phyloP scores from a whole-genome alignment of 2,888 invertebrate species.

The Sesamia inferens region DNA sequence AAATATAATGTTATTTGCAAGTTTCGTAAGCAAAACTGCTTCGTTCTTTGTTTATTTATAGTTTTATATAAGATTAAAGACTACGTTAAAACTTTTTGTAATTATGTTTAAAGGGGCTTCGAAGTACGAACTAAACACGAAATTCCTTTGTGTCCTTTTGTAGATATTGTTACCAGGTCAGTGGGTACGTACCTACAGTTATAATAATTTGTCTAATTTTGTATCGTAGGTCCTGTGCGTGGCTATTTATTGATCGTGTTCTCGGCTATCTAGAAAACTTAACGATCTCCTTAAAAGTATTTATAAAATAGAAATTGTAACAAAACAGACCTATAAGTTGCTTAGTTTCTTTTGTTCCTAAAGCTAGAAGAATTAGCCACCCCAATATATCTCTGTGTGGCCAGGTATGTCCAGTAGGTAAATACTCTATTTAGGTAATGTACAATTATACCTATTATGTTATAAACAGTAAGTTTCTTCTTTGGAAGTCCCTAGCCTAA shows the following conservation, averaged over 20 bases:
- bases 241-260: background rate
- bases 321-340: no score
- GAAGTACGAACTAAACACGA: background rate
- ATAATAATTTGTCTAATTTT: background rate
- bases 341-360: background rate
- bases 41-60: slow-evolving; percentile 37
- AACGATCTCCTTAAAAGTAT: no score
- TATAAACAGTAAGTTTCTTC: background rate
- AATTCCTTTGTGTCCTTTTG: background rate
- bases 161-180: background rate
- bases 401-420: background rate
- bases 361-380: background rate
- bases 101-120: background rate
- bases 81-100: slow-evolving; percentile 13
- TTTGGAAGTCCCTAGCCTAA: no score
- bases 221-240: background rate
- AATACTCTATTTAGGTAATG: background rate
- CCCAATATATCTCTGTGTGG: background rate
- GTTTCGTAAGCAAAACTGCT: slow-evolving; percentile 38
- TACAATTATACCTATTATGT: background rate
- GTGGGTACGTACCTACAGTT: background rate
- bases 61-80: slow-evolving; percentile 1
- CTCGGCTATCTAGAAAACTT: no score
- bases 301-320: no score
- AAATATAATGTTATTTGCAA: slow-evolving; percentile 36